These are phyloP conservation scores for Orientallactaga bullata DNA, from an alignment of 2,113 vertebrate species.

Conservation along the genomic window DNA sequence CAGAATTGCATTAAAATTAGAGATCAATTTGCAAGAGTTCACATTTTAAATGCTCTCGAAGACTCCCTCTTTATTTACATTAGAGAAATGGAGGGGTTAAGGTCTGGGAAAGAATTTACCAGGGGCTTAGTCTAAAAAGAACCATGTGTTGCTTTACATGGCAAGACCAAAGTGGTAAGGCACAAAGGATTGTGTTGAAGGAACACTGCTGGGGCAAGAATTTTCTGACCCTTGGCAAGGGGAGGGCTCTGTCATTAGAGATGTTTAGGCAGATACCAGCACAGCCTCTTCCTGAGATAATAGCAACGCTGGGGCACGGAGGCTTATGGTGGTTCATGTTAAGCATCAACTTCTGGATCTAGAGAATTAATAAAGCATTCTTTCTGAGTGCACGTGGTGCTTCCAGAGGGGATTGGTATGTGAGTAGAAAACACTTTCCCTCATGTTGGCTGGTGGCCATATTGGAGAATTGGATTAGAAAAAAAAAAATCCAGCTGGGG, in stretches of 20 bases:
- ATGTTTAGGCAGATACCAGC: not conserved
- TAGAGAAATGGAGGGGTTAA: not conserved
- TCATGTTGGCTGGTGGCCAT: not conserved
- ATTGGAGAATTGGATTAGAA: not conserved
- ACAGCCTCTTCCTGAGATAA: not conserved
- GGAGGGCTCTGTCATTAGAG: not conserved
- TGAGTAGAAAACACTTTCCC: not conserved
- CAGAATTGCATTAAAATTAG: not conserved
- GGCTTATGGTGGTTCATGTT: not conserved
- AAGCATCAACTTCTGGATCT: not conserved
- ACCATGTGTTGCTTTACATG: not conserved
- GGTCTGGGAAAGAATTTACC: not conserved
- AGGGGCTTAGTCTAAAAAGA: not conserved
- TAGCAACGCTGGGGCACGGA: not conserved
- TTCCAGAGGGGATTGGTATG: not conserved
- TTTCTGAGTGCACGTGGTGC: not conserved
- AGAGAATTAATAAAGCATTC: not conserved
- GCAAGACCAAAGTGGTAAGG: not conserved
- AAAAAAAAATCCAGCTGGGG: too few species aligned
- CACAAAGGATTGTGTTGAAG: not conserved
- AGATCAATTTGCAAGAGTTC: not conserved
- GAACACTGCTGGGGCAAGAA: not conserved
- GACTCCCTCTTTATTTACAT: not conserved
- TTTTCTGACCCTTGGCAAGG: not conserved
- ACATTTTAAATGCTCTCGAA: not conserved